phyloP scores from a whole-genome alignment of 2,888 invertebrate species.

The Drosophila aldrichi region DNA sequence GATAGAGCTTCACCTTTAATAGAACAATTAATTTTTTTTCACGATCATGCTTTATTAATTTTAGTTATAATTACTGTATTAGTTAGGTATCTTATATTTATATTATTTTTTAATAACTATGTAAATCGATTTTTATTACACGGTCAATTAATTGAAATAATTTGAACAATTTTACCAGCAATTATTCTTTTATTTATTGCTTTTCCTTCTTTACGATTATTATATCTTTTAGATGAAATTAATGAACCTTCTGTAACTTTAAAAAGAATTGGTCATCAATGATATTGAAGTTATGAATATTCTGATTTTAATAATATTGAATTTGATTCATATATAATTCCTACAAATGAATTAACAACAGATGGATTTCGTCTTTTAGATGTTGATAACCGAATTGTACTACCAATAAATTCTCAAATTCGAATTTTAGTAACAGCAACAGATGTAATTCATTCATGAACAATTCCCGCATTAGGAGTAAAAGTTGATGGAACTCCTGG shows the following conservation, averaged over 20 bases:
- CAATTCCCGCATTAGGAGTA: background rate
- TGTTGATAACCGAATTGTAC: background rate
- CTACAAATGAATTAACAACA: background rate
- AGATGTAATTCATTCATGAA: background rate
- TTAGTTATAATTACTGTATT: slow-evolving; percentile 88
- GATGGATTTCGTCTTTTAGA: background rate
- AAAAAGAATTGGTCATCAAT: slow-evolving; percentile 86
- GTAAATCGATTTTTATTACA: slow-evolving; percentile 87
- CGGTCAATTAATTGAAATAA: slow-evolving; percentile 88
- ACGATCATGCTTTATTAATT: slow-evolving; percentile 88
- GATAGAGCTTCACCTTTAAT: slow-evolving; percentile 88
- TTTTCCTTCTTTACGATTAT: slow-evolving; percentile 87
- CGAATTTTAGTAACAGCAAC: background rate
- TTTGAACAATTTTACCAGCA: slow-evolving; percentile 88
- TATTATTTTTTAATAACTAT: slow-evolving; percentile 87
- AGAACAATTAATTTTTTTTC: slow-evolving; percentile 89
- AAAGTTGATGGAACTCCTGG: background rate
- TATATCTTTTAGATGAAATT: slow-evolving; percentile 88
- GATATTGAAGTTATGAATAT: slow-evolving; percentile 1
- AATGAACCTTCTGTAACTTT: slow-evolving; percentile 87
- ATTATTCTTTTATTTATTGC: slow-evolving; percentile 88
- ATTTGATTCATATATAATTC: background rate
- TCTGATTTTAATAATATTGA: background rate
- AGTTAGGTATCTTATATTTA: slow-evolving; percentile 87
- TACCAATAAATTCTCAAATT: background rate